These are phyloP conservation scores for Pangasius djambal DNA, from an alignment of 2,797 vertebrate genomes.

Conservation along the genomic window DNA sequence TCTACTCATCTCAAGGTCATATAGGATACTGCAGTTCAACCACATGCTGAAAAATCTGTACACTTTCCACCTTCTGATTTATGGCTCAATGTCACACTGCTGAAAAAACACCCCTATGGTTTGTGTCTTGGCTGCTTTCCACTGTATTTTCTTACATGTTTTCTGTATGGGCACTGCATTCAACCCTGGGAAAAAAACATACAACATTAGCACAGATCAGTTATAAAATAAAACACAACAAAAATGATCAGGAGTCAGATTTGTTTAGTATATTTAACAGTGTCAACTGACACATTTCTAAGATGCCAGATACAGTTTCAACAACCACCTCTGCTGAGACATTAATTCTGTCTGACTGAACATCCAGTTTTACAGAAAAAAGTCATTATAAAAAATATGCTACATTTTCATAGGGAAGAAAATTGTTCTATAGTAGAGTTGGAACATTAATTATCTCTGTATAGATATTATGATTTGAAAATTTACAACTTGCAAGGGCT, in stretches of 20 bases:
- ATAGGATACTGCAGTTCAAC: conserved; percentile 25
- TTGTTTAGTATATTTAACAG: background rate
- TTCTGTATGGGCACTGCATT: background rate
- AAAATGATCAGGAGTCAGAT: background rate
- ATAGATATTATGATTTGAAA: background rate
- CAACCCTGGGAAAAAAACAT: conserved; percentile 8
- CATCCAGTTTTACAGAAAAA: background rate
- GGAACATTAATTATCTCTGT: background rate
- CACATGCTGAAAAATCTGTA: conserved; percentile 27
- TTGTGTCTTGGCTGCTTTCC: conserved; percentile 16
- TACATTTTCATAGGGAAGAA: background rate
- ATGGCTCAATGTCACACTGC: conserved; percentile 5
- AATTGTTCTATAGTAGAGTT: background rate
- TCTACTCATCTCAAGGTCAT: conserved; percentile 70
- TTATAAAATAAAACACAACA: background rate
- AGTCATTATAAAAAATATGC: background rate
- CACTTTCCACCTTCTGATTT: conserved; percentile 31
- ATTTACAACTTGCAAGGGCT: background rate
- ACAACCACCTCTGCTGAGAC: background rate
- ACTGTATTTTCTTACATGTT: conserved; percentile 10
- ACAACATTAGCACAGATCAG: background rate
- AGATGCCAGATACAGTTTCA: background rate
- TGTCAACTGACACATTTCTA: background rate
- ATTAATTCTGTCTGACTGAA: background rate
- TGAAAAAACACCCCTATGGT: background rate